phyloP scores from a whole-genome alignment of 2,888 invertebrate genomes.

The Spodoptera picta region DNA sequence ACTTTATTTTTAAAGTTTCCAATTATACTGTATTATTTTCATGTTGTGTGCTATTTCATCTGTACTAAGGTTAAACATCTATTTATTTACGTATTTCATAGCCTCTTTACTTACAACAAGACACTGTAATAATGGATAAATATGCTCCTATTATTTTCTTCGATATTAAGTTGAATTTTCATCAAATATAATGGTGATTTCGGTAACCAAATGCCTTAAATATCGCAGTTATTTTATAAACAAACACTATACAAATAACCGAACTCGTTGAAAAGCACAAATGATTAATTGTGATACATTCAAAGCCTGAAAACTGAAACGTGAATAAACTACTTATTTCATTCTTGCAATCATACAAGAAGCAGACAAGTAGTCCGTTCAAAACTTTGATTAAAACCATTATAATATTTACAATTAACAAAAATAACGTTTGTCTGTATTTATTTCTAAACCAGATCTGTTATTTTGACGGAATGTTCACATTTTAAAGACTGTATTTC shows the following conservation, averaged over 20 bases:
- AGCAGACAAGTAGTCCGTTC: slow-evolving; percentile 50
- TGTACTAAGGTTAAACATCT: no score
- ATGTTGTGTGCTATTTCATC: no score
- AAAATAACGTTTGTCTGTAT: slow-evolving; percentile 4
- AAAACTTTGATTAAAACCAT: slow-evolving; percentile 26
- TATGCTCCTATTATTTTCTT: no score
- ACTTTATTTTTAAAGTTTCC: no score
- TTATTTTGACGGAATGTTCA: slow-evolving; percentile 27
- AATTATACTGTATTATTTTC: no score
- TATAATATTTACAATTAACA: slow-evolving; percentile 4
- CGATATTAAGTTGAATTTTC: no score
- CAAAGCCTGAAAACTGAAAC: slow-evolving; percentile 28
- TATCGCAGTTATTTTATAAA: slow-evolving; percentile 8
- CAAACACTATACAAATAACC: slow-evolving; percentile 6
- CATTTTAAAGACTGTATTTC: not conserved
- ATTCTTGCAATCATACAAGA: slow-evolving; percentile 55
- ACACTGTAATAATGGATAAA: no score
- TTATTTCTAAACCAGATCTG: not conserved
- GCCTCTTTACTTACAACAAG: no score
- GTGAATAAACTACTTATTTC: slow-evolving; percentile 59
- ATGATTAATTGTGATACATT: slow-evolving; percentile 16
- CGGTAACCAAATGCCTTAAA: no score
- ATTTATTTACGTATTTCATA: no score
- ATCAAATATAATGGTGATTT: no score
- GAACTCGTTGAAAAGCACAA: not conserved